These are phyloP conservation scores for Ptychochromis oligacanthus DNA, from an alignment of 2,113 vertebrate species.

Conservation along the genomic window DNA sequence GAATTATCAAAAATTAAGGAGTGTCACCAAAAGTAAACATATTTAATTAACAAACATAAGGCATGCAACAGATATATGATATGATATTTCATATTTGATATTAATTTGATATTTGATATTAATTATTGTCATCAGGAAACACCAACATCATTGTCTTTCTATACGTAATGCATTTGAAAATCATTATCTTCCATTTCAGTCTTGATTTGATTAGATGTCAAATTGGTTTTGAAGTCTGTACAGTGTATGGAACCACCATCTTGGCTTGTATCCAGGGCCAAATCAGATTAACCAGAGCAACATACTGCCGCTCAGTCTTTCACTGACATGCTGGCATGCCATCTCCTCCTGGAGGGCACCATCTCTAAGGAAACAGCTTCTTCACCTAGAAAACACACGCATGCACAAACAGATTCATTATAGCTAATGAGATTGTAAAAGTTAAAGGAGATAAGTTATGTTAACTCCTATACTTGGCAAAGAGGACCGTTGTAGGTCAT, in stretches of 20 bases:
- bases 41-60: neutral
- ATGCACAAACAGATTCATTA: neutral
- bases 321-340: slow-evolving; percentile 89
- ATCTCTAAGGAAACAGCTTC: slow-evolving; percentile 92
- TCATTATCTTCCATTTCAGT: slow-evolving; percentile 32
- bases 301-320: slow-evolving; percentile 94
- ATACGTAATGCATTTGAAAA: slow-evolving; percentile 20
- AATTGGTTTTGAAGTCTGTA: slow-evolving; percentile 71
- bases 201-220: slow-evolving; percentile 36
- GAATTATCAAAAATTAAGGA: neutral
- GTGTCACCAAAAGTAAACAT: neutral
- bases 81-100: too few species aligned
- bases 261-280: slow-evolving; percentile 97
- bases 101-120: neutral
- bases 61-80: neutral
- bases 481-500: neutral
- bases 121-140: slow-evolving; percentile 11
- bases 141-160: neutral
- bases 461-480: neutral
- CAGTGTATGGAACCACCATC: slow-evolving; percentile 88
- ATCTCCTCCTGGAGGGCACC: slow-evolving; percentile 94
- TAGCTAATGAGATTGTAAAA: slow-evolving; percentile 10
- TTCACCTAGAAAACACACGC: slow-evolving; percentile 84
- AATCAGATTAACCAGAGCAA: slow-evolving; percentile 93
- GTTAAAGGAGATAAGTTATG: neutral